Conservation (phyloP, 2,797 vertebrate species). For the Paguma larvata region DNA sequence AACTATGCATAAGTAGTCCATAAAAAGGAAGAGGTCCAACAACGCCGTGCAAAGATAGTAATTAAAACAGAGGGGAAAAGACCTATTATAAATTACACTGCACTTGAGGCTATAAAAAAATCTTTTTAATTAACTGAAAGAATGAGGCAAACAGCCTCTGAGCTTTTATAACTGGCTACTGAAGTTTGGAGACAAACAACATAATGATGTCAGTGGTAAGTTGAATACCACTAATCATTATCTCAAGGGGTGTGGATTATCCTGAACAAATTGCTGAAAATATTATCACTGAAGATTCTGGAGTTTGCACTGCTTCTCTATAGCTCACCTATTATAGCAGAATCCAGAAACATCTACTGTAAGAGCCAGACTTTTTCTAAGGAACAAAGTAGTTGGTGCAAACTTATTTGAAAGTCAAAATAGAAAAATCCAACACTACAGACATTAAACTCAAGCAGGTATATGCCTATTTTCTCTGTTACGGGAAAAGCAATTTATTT, state of each 20-base stretch:
- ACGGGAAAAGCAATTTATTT: constrained; percentile 12
- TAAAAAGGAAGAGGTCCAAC: constrained; percentile 74
- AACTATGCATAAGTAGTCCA: constrained; percentile 62
- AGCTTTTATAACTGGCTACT: constrained; percentile 67
- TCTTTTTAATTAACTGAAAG: constrained; percentile 84
- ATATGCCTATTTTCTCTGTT: not conserved
- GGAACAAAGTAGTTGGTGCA: not conserved
- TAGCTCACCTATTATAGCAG: not conserved
- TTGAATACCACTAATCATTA: constrained; percentile 26
- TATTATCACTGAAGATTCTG: not conserved
- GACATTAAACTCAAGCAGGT: not conserved
- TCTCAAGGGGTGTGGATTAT: not conserved
- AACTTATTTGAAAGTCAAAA: not conserved
- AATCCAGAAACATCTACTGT: not conserved
- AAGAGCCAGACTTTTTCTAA: not conserved
- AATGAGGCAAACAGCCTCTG: constrained; percentile 73
- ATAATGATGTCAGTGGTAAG: constrained; percentile 54
- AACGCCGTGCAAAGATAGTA: constrained; percentile 73
- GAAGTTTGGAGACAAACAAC: constrained; percentile 73
- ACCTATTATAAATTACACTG: constrained; percentile 77
- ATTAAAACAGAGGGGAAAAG: constrained; percentile 82
- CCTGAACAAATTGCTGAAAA: constrained; percentile 59
- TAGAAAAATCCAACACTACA: constrained; percentile 1
- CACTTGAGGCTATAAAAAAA: constrained; percentile 78
- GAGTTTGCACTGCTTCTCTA: not conserved